These are phyloP conservation scores for Podocnemis expansa DNA, from an alignment of 2,113 vertebrate species.

Conservation along the genomic window DNA sequence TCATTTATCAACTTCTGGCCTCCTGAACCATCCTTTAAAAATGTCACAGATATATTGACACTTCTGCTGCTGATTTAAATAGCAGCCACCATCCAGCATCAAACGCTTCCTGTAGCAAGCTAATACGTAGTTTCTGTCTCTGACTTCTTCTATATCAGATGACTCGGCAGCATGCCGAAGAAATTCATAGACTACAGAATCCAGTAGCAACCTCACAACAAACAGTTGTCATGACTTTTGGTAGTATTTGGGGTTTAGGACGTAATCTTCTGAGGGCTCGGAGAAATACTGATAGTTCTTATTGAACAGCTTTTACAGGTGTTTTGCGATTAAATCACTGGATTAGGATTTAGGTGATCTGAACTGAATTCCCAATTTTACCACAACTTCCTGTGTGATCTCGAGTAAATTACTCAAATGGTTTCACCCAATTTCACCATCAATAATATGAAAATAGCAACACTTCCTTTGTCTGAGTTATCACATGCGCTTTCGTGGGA, in stretches of 20 bases:
- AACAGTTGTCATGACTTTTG: constrained; percentile 60
- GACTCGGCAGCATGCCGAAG: constrained; percentile 74
- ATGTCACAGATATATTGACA: constrained; percentile 69
- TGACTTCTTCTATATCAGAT: constrained; percentile 68
- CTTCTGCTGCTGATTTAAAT: constrained; percentile 78
- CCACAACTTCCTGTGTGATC: neutral
- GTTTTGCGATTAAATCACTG: accelerated
- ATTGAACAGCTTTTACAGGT: neutral
- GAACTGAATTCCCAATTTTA: neutral
- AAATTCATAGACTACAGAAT: constrained; percentile 74
- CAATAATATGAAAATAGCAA: neutral
- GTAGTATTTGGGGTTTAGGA: constrained; percentile 57
- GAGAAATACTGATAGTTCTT: constrained; percentile 1
- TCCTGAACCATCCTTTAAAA: constrained; percentile 74
- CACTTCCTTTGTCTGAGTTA: neutral
- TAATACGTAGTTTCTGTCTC: constrained; percentile 61
- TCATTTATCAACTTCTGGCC: constrained; percentile 71
- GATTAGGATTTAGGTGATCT: neutral
- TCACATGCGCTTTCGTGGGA: too few species aligned
- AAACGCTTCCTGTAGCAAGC: constrained; percentile 24
- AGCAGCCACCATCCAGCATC: constrained; percentile 56
- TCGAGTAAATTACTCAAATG: accelerated
- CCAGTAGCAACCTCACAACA: constrained; percentile 84
- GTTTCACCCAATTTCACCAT: neutral
- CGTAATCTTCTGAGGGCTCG: constrained; percentile 28